Conservation (phyloP, 2,797 vertebrate species). For the Sebastes cheni region DNA sequence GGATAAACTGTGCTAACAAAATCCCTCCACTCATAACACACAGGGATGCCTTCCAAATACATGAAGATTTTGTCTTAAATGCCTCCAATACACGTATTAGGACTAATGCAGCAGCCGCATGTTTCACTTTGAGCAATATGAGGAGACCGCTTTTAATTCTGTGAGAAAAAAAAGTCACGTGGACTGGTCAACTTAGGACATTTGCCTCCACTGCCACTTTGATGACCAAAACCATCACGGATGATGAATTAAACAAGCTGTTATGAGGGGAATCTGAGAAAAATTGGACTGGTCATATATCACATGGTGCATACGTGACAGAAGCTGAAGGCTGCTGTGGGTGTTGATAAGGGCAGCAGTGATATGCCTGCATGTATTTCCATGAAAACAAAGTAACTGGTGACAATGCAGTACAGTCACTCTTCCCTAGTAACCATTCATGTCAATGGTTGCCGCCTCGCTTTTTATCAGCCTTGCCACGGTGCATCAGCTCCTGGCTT, state of each 20-base stretch:
- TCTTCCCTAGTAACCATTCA: conserved; percentile 19
- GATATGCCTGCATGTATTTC: conserved; percentile 63
- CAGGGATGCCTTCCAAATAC: background rate
- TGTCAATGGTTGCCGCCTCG: background rate
- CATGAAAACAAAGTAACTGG: conserved; percentile 67
- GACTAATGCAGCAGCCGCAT: background rate
- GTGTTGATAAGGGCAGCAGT: conserved; percentile 69
- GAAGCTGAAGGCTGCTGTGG: conserved; percentile 28
- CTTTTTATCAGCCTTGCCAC: conserved; percentile 1
- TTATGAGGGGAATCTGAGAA: background rate
- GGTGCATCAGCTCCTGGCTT: background rate
- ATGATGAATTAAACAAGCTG: background rate
- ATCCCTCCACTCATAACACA: conserved; percentile 20
- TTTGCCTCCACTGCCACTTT: background rate
- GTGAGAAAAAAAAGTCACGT: background rate
- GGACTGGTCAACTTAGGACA: background rate
- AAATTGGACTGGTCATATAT: background rate
- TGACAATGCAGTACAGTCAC: conserved; percentile 38
- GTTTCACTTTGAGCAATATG: background rate
- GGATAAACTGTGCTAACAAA: conserved; percentile 46
- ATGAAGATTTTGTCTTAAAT: background rate
- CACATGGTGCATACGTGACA: conserved; percentile 56
- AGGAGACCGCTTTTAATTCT: background rate
- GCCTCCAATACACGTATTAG: background rate
- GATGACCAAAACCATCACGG: background rate